phyloP scores from a whole-genome alignment of 2,797 vertebrate species.

The Poliocrania exsul region DNA sequence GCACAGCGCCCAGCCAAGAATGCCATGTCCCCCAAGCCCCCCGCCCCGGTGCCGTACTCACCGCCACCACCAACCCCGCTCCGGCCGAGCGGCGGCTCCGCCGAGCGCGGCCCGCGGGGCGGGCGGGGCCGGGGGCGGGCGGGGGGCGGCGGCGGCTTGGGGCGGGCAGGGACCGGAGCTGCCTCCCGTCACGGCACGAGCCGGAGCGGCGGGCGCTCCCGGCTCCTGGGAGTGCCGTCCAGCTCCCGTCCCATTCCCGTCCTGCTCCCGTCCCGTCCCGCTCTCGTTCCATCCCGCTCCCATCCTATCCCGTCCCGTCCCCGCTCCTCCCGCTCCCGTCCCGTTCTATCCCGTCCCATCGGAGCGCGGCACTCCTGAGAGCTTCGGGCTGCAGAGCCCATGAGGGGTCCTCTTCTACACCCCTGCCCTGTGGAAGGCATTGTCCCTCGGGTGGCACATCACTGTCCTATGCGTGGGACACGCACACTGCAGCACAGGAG shows the following conservation, averaged over 20 bases:
- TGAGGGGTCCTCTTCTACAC: rapidly evolving
- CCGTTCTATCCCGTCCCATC: background rate
- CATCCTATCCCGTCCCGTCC: background rate
- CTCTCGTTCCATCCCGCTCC: background rate
- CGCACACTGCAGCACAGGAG: background rate
- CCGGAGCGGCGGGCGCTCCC: background rate
- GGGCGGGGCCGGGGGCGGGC: background rate
- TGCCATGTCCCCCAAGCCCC: background rate
- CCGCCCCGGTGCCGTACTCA: background rate
- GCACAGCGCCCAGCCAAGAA: background rate
- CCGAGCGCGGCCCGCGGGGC: background rate
- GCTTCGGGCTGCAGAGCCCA: background rate
- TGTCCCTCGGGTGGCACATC: background rate
- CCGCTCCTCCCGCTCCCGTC: no score
- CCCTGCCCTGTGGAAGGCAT: background rate
- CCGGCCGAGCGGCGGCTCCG: background rate
- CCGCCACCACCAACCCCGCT: background rate
- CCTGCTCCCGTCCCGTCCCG: no score
- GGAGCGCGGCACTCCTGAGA: background rate
- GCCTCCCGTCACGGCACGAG: background rate
- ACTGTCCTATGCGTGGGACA: rapidly evolving
- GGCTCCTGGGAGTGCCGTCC: background rate
- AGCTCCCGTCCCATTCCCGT: background rate
- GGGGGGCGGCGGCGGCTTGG: background rate
- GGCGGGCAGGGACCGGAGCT: background rate